These are phyloP conservation scores for Agrilus mali DNA, from an alignment of 2,888 invertebrate genomes.

Conservation along the genomic window DNA sequence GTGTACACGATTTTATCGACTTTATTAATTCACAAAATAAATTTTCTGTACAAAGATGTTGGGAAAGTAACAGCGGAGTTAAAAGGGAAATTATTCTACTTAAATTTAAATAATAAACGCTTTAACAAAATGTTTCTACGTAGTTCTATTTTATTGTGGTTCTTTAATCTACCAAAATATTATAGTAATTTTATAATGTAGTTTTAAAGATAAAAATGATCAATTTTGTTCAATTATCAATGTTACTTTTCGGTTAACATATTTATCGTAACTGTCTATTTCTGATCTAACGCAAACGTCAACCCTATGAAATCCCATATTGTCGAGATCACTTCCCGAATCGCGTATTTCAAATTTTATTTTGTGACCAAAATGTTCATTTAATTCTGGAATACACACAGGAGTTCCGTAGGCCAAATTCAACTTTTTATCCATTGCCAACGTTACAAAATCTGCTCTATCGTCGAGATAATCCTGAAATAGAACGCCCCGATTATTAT, in stretches of 20 bases:
- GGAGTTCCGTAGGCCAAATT: slow-evolving; percentile 34
- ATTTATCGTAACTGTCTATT: slow-evolving; percentile 38
- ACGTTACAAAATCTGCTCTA: slow-evolving; percentile 34
- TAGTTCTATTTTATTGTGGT: too few species aligned
- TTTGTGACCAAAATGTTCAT: slow-evolving; percentile 35
- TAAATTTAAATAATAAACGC: slow-evolving; percentile 15
- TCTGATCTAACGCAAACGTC: slow-evolving; percentile 41
- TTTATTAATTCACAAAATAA: slow-evolving; percentile 40
- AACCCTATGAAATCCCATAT: slow-evolving; percentile 31
- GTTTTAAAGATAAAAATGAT: too few species aligned
- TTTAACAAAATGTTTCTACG: too few species aligned
- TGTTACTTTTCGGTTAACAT: slow-evolving; percentile 36
- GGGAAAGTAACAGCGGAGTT: slow-evolving; percentile 52
- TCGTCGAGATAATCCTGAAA: slow-evolving; percentile 39
- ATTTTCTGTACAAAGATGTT: slow-evolving; percentile 45
- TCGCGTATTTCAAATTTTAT: slow-evolving; percentile 37
- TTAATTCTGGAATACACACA: slow-evolving; percentile 39
- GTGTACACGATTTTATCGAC: slow-evolving; percentile 61
- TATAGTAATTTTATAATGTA: too few species aligned
- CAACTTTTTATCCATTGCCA: slow-evolving; percentile 36
- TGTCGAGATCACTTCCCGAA: slow-evolving; percentile 29
- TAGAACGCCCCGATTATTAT: neutral
- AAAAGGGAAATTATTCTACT: slow-evolving; percentile 50
- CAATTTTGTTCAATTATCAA: slow-evolving; percentile 23
- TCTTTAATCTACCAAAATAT: too few species aligned